Percentiles rank a stretch among this genome's conserved stretches.
Evolutionary conservation across 2,113 vertebrate genomes (phyloP).

Genomic region (Ahaetulla prasina): DNA sequence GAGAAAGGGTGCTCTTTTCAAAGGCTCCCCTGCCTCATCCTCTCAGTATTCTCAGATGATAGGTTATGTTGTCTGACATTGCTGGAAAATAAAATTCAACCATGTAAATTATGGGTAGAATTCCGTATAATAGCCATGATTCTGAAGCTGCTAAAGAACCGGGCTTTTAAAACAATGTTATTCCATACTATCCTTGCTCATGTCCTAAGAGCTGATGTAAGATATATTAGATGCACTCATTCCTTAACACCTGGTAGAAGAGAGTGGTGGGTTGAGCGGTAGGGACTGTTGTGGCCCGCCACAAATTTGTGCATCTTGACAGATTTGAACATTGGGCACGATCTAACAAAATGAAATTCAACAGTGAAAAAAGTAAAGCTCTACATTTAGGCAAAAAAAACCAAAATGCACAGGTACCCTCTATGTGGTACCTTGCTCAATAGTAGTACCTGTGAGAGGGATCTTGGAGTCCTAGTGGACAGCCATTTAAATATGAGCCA

Average conservation of each 20-base stretch:
- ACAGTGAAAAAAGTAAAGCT: too few relatives aligned
- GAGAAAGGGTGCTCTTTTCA: background rate
- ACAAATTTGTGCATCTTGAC: too few relatives aligned
- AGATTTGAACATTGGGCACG: too few relatives aligned
- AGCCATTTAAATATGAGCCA: too few relatives aligned
- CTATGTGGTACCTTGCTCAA: too few relatives aligned
- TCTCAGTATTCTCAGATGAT: background rate
- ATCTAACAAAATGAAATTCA: too few relatives aligned
- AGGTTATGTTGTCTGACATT: background rate
- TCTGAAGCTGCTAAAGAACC: background rate
- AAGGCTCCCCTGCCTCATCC: background rate
- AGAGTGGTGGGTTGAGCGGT: accelerated
- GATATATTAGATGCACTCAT: background rate
- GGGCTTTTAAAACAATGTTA: background rate
- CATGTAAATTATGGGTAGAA: background rate
- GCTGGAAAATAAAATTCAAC: background rate
- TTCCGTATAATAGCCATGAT: background rate
- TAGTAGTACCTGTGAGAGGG: too few relatives aligned
- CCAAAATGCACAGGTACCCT: too few relatives aligned
- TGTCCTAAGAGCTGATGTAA: background rate
- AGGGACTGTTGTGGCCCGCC: too few relatives aligned
- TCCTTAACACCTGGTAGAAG: too few relatives aligned
- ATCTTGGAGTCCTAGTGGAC: too few relatives aligned
- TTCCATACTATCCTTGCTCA: background rate
- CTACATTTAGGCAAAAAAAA: too few relatives aligned